phyloP scores from a whole-genome alignment of 2,888 invertebrate genomes.

The Drosophila mercatorum region DNA sequence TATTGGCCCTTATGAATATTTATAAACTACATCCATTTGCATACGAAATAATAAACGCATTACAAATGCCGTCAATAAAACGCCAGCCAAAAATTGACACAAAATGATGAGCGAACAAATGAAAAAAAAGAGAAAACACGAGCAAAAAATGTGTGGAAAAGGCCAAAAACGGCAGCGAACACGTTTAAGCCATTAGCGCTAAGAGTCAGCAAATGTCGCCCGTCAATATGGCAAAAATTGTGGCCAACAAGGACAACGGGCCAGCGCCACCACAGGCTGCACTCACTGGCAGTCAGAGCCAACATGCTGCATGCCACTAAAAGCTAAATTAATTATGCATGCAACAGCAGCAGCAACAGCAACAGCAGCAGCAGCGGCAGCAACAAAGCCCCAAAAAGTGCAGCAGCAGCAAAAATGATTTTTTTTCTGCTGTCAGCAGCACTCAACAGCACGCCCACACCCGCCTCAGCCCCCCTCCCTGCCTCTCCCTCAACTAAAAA shows the following conservation, averaged over 20 bases:
- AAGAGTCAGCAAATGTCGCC: slow-evolving; percentile 56
- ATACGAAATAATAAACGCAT: slow-evolving; percentile 8
- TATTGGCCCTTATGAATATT: not conserved
- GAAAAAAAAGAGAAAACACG: not conserved
- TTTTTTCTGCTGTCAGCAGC: slow-evolving; percentile 47
- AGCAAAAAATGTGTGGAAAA: slow-evolving; percentile 21
- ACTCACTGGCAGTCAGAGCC: slow-evolving; percentile 11
- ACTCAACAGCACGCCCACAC: slow-evolving; percentile 40
- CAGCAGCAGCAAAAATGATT: slow-evolving; percentile 33
- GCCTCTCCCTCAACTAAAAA: slow-evolving; percentile 41
- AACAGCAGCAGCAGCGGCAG: slow-evolving; percentile 20
- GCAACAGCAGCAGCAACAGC: slow-evolving; percentile 50
- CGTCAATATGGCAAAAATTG: slow-evolving; percentile 66
- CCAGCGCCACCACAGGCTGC: slow-evolving; percentile 19
- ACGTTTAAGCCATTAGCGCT: slow-evolving; percentile 75
- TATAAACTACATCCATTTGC: slow-evolving; percentile 17
- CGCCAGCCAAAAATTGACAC: slow-evolving; percentile 36
- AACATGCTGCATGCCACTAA: slow-evolving; percentile 61
- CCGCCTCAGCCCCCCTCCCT: not conserved
- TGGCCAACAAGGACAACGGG: slow-evolving; percentile 40
- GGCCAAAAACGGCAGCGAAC: slow-evolving; percentile 54
- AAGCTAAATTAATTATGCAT: slow-evolving; percentile 81
- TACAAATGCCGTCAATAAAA: slow-evolving; percentile 47
- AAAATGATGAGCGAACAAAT: slow-evolving; percentile 21
- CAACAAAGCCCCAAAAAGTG: slow-evolving; percentile 40